Base-by-base conservation (phyloP, 2,888 invertebrate species). In the Tetropium fuscum region DNA sequence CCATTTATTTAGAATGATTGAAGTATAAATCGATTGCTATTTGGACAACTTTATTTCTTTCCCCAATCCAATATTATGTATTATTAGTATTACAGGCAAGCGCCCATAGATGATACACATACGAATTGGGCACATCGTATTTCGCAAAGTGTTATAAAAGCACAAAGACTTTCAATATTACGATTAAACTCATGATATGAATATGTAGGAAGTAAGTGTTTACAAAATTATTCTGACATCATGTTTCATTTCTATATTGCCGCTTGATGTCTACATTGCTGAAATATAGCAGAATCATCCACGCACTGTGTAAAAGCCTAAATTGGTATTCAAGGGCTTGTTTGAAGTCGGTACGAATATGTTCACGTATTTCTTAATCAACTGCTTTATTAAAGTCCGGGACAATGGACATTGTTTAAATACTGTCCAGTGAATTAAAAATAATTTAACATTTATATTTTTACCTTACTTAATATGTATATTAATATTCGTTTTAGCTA, bases 151-250 rank as follows among this genome's bases (percentile, higher is more conserved):
- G 53, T 53, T 45, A 53, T 60, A 60, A 51, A 53, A 53, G 34
- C 34, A 11, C 22, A 32, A 5, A 32, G 45, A 60, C 66, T 63
- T 64, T 58, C 66, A 58, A 43, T 66, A 61, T 66, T 66, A 66
- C 66, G 58, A 58, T 62, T 57, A 61, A 64, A 56, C 47, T 49
- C 66, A 64, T 64, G 66, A 55, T 51, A 55, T 32, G 66, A 56
- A 66, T 66, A 57, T 51, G 32, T 53, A 60, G 65, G 58, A 65
- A 62, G 58, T 54, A 45, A 22, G 5, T 40, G 56, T 56, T 63
- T 63, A 57, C 59, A 59, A 57, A 57, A 59, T 63, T 56, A 59
- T 59, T 59, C 27, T 47, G 41, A 53, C 20, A 8, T 22, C 10
- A 1, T 41, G 32, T 19, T 43, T 34, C 27, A 10, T 36, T 34